Evolutionary conservation across 2,888 invertebrate species (phyloP).

Genomic region (Sminthurides aquaticus): DNA sequence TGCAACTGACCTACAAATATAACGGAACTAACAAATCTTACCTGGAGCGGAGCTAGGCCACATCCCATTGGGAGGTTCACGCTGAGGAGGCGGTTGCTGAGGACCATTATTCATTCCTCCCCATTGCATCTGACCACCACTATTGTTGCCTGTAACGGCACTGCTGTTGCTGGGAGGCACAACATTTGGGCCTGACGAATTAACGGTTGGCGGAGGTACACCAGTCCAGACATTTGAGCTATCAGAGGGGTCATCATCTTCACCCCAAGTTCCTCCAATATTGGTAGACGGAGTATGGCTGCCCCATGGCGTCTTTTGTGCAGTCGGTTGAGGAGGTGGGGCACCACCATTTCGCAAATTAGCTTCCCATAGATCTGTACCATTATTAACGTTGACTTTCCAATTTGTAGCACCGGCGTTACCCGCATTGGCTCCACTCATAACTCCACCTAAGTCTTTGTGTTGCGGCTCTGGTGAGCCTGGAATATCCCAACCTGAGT

Average conservation of each 20-base stretch:
- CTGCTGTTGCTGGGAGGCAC: constrained; percentile 45
- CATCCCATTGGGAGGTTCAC: constrained; percentile 29
- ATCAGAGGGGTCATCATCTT: constrained; percentile 77
- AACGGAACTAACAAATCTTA: constrained; percentile 13
- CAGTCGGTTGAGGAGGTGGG: constrained; percentile 67
- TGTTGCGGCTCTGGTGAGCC: constrained; percentile 74
- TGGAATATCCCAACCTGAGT: constrained; percentile 87
- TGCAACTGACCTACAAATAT: not conserved
- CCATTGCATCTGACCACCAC: constrained; percentile 46
- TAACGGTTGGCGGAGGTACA: constrained; percentile 52
- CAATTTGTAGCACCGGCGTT: constrained; percentile 49
- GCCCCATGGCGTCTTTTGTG: constrained; percentile 84
- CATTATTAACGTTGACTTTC: constrained; percentile 83
- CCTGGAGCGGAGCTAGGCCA: constrained; percentile 37
- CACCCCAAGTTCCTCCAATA: constrained; percentile 84
- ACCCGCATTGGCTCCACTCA: constrained; percentile 18
- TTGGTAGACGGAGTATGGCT: constrained; percentile 78
- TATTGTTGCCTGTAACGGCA: constrained; percentile 47
- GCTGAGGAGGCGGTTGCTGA: constrained; percentile 44
- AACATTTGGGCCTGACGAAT: constrained; percentile 48
- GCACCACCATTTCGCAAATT: constrained; percentile 84
- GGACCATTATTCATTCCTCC: constrained; percentile 44
- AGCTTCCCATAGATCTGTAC: constrained; percentile 85
- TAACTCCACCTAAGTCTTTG: constrained; percentile 48
- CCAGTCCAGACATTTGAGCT: constrained; percentile 84